Base-by-base conservation (phyloP, 2,113 vertebrate species). In the Salvator merianae region DNA sequence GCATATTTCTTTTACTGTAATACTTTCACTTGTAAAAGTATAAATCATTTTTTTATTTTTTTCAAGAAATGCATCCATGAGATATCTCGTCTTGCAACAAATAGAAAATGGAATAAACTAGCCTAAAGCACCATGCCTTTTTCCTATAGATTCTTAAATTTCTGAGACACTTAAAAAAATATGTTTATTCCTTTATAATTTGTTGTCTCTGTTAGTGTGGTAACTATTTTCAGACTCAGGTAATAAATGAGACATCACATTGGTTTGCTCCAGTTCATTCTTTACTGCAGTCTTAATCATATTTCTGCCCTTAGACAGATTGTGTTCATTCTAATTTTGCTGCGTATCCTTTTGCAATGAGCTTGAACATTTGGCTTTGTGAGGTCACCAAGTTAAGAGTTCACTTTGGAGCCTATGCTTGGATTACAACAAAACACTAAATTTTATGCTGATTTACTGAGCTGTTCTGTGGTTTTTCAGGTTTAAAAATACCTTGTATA, bases 361-460 rank as follows among this genome's bases (percentile, higher is more conserved):
- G 47, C 32, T 59, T 16, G 34, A 59, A 72, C 53, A 40, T 72
- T 81, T 53, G 22, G 8, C 26, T 72, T 59, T 20, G 8, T 40
- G 38, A 40, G 69, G 34, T 72, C 80, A 59, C 10, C 5, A 26
- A 71, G 13, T 71, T 55, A 55, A 55, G 68, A 30, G 24, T 71
- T 81, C 34, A 55, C 7, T 22, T 30, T 55, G 68, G 34, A 81
- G 68, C 22, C 50, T 59, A 10, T 20, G 24, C 36, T 38, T 40
- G 69, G 8, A 73, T 72, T 62, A 62, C 71, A 62, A 72, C 53
- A 62, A 62, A 63, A 28, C 13, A 38, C 13, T 36, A 81, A 59
- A 81, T 38, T 55, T 81, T 81, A 55, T 12, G 53, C 34, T 73
- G 80, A 82, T 63, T 82, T 73, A 62, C 20, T 62, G 80, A 73